These are phyloP conservation scores for Burhinus bistriatus DNA, from an alignment of 2,113 vertebrate species.

Conservation along the genomic window DNA sequence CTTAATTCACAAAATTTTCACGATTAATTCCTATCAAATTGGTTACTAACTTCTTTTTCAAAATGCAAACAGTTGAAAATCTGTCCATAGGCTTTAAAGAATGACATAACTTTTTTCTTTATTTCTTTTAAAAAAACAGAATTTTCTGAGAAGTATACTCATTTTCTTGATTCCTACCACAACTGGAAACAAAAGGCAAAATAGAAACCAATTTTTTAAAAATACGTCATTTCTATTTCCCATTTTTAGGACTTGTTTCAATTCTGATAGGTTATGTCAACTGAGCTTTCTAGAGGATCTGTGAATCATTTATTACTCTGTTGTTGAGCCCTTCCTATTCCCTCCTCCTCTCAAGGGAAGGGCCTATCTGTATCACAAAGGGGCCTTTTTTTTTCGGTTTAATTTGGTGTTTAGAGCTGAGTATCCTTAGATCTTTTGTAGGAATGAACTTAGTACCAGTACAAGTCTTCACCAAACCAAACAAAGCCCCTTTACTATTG, in stretches of 20 bases:
- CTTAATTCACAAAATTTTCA: neutral
- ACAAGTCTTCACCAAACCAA: neutral
- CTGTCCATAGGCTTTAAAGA: neutral
- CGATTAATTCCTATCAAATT: neutral
- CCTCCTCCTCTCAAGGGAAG: neutral
- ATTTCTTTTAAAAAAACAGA: rapidly evolving
- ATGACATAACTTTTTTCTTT: neutral
- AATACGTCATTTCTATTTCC: neutral
- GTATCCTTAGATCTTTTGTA: neutral
- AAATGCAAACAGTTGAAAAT: neutral
- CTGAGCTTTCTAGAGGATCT: neutral
- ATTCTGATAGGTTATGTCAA: neutral
- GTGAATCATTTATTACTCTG: neutral
- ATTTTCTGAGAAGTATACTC: neutral
- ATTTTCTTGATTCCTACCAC: neutral
- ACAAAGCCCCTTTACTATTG: neutral
- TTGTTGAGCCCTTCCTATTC: neutral
- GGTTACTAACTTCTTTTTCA: neutral
- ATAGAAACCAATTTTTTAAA: neutral
- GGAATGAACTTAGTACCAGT: neutral
- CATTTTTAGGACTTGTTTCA: neutral
- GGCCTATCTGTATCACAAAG: neutral
- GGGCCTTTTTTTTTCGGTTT: neutral
- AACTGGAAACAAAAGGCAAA: neutral
- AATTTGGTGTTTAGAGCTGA: neutral